A percentile compares a stretch with the other conserved stretches of the same genome.
Evolutionary conservation across 2,888 invertebrate genomes (phyloP).

Genomic region (Drosophila formosana): DNA sequence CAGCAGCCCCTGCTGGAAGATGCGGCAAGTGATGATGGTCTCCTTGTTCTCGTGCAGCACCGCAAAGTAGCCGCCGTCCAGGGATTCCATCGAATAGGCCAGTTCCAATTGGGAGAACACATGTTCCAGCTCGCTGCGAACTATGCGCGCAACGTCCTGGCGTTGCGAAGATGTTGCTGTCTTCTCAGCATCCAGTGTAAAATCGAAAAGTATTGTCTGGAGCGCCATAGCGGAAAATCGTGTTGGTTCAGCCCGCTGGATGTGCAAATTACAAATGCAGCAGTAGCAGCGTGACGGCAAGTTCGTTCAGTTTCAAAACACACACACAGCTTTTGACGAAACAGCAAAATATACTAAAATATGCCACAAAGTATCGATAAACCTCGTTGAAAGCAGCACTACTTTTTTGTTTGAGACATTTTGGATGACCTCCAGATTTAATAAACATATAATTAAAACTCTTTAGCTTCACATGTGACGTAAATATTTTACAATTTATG

Average conservation of each 20-base stretch:
- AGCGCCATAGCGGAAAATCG: constrained; percentile 88
- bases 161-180: constrained; percentile 89
- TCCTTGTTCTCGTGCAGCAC: constrained; percentile 90
- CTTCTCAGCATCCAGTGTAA: constrained; percentile 90
- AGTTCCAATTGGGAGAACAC: constrained; percentile 90
- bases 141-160: constrained; percentile 88
- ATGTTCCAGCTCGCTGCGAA: constrained; percentile 90
- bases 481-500: neutral
- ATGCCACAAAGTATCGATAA: constrained; percentile 11
- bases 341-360: neutral
- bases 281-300: constrained; percentile 1
- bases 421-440: neutral
- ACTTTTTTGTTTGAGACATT: neutral
- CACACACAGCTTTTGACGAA: neutral
- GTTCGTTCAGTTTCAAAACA: constrained; percentile 3
- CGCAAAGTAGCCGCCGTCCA: constrained; percentile 90
- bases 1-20: constrained; percentile 89
- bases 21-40: constrained; percentile 89
- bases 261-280: constrained; percentile 54
- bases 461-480: neutral
- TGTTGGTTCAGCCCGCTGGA: constrained; percentile 48
- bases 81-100: constrained; percentile 87
- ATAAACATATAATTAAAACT: neutral
- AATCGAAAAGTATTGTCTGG: constrained; percentile 92
- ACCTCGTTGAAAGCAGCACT: neutral